phyloP scores from a whole-genome alignment of 2,797 vertebrate species.

The Spheniscus humboldti region DNA sequence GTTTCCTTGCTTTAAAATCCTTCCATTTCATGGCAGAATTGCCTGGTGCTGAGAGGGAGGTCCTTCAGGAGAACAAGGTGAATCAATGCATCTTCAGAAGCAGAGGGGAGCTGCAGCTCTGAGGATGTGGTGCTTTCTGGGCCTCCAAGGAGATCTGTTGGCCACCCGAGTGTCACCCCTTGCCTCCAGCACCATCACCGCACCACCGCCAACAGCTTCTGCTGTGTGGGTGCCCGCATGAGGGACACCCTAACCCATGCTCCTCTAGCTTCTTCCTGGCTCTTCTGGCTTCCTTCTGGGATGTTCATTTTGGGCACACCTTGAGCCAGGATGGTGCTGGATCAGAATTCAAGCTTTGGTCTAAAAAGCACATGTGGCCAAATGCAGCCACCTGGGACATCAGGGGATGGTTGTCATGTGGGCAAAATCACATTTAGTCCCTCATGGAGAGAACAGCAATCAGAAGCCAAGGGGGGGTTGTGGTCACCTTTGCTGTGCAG shows the following conservation, averaged over 20 bases:
- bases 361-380: background rate
- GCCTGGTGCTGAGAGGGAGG: background rate
- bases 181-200: fast-evolving
- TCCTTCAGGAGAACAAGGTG: background rate
- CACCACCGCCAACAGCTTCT: background rate
- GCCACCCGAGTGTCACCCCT: background rate
- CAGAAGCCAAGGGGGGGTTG: background rate
- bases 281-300: background rate
- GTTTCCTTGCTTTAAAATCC: background rate
- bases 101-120: background rate
- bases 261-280: background rate
- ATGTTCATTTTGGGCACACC: background rate
- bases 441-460: background rate
- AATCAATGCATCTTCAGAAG: background rate
- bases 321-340: background rate
- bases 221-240: fast-evolving
- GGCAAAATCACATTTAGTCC: background rate
- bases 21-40: background rate
- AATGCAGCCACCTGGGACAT: background rate
- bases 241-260: background rate
- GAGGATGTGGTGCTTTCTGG: background rate
- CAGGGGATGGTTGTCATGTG: background rate
- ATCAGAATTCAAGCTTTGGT: background rate
- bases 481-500: background rate
- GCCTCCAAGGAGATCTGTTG: background rate